Evolutionary conservation across 2,797 vertebrate species (phyloP).

Genomic region (Notamacropus eugenii): DNA sequence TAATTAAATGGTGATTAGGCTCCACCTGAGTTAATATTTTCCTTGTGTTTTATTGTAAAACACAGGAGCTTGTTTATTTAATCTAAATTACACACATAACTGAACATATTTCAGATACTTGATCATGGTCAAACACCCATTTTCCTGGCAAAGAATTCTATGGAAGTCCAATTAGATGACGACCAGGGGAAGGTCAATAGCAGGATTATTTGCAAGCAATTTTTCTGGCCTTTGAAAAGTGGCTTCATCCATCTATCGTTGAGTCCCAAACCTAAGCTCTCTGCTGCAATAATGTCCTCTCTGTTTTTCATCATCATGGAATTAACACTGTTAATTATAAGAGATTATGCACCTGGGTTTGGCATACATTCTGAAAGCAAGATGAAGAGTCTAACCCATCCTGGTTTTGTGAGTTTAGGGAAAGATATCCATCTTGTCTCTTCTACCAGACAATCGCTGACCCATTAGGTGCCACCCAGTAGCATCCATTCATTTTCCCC

Average conservation of each 20-base stretch:
- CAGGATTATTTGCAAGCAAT: neutral
- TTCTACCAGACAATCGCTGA: neutral
- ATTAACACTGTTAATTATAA: neutral
- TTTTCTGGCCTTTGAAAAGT: neutral
- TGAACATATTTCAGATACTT: neutral
- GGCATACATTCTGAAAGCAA: neutral
- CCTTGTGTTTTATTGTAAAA: slow-evolving; percentile 43
- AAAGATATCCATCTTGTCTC: neutral
- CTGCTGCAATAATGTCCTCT: neutral
- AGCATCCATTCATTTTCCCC: neutral
- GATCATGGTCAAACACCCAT: neutral
- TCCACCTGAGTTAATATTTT: slow-evolving; percentile 43
- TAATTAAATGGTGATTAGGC: slow-evolving; percentile 60
- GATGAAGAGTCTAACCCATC: neutral
- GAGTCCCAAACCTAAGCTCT: neutral
- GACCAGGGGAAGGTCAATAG: neutral
- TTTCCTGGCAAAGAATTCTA: neutral
- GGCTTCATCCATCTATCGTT: neutral
- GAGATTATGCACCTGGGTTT: neutral
- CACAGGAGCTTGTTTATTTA: slow-evolving; percentile 41
- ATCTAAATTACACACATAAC: slow-evolving; percentile 30
- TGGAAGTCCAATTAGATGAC: neutral
- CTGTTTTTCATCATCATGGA: neutral
- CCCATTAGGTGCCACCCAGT: neutral
- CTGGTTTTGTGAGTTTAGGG: neutral